Evolutionary conservation across 1,140 invertebrate species (phyloP).

Genomic region (Bombus picipes): DNA sequence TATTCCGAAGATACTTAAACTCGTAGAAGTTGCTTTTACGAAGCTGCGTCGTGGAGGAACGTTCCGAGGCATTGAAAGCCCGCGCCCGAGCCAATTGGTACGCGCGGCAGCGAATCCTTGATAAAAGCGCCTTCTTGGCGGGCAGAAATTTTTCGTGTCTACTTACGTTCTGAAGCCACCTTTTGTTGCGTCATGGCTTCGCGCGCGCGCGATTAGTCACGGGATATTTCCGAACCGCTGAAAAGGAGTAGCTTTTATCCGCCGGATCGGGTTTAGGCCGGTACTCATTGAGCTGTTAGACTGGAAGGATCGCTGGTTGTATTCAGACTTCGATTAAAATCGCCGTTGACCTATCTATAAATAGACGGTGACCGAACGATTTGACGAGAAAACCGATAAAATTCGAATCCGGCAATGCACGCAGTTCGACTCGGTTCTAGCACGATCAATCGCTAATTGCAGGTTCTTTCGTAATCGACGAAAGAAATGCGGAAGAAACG

Average conservation of each 20-base stretch:
- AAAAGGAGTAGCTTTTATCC: conserved; percentile 46
- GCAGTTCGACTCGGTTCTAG: neutral
- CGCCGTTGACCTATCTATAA: conserved; percentile 20
- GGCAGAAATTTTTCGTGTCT: conserved; percentile 31
- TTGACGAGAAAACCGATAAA: neutral
- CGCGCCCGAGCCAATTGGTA: neutral
- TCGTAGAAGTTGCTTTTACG: conserved; percentile 1
- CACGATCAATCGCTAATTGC: neutral
- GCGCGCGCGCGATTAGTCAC: conserved; percentile 53
- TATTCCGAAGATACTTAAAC: neutral
- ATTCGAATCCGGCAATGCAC: no score
- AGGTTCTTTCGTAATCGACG: neutral
- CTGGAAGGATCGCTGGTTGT: conserved; percentile 33
- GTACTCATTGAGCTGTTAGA: conserved; percentile 31
- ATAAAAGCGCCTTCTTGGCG: conserved; percentile 1
- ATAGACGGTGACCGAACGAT: conserved; percentile 3
- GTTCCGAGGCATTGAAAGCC: neutral
- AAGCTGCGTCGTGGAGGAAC: neutral
- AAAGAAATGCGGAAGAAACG: neutral
- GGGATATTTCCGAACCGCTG: conserved; percentile 57
- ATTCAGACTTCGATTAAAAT: conserved; percentile 24
- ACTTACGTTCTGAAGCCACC: conserved; percentile 34
- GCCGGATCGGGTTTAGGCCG: conserved; percentile 59
- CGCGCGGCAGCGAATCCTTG: conserved; percentile 5
- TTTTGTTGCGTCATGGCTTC: conserved; percentile 57